Conservation (phyloP, 2,888 invertebrate species). For the Caenorhabditis sp. region DNA sequence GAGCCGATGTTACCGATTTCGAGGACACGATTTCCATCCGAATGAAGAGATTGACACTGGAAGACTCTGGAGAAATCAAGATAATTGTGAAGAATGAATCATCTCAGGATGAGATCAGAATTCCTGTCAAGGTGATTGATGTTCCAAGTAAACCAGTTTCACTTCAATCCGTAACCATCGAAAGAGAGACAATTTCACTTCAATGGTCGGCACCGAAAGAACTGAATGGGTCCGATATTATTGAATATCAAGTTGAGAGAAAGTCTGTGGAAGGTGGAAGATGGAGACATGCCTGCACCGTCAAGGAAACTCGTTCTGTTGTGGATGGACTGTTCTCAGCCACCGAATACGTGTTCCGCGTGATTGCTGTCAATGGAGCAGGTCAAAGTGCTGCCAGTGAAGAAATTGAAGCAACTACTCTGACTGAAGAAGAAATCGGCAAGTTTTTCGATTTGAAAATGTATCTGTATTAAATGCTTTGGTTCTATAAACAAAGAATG, state of each 20-base stretch:
- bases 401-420: slow-evolving; percentile 68
- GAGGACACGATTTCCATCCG: slow-evolving; percentile 74
- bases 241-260: slow-evolving; percentile 72
- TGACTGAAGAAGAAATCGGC: slow-evolving; percentile 32
- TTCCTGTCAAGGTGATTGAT: slow-evolving; percentile 74
- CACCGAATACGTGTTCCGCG: slow-evolving; percentile 74
- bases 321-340: slow-evolving; percentile 69
- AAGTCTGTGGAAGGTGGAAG: slow-evolving; percentile 68
- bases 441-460: too few relatives aligned
- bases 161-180: slow-evolving; percentile 9
- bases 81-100: slow-evolving; percentile 85
- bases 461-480: too few relatives aligned
- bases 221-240: slow-evolving; percentile 58
- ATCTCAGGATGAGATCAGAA: slow-evolving; percentile 48
- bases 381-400: slow-evolving; percentile 66
- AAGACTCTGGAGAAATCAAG: slow-evolving; percentile 89
- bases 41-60: slow-evolving; percentile 87
- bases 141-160: slow-evolving; percentile 69
- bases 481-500: too few relatives aligned
- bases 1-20: slow-evolving; percentile 82
- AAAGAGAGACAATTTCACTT: slow-evolving; percentile 40
- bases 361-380: slow-evolving; percentile 69
- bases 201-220: slow-evolving; percentile 58
- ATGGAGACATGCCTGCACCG: slow-evolving; percentile 71
- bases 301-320: slow-evolving; percentile 27